Evolutionary conservation across 2,888 invertebrate genomes (phyloP), one percentile per base, ranked within the genome.

Genomic region (Polydrusus pterygomalis): DNA sequence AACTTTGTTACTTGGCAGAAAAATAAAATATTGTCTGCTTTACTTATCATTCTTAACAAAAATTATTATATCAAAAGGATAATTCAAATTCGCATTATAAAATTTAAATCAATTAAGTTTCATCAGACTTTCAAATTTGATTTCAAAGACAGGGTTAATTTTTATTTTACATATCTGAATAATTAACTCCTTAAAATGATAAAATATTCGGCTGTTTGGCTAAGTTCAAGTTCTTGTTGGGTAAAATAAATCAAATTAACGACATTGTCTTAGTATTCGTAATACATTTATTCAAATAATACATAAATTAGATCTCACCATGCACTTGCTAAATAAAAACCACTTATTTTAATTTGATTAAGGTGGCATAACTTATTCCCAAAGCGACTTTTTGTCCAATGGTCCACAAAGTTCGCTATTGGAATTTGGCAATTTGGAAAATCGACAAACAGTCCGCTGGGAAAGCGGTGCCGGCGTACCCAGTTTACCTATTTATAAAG

Each of bases 131-230:
- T 56, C 56, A 56, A 11, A 68, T 68, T 68, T 43, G 43, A 68
- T 68, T 68, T 54, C 18, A 15, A 18, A 40, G 40, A 68, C 54
- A 51, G 68, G 54, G 68, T 68, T 68, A 68, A 56, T 68, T 68
- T 68, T 68, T 68, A 51, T 68, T 68, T 68, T 56, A 68, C 68
- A 68, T 68, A 68, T 54, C 56, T 68, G 68, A 69, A 58, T 69
- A 58, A 69, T 34, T 60, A 30, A 69, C 51, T n/a, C 43, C 47
- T n/a, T 56, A 68, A 63, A 45, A 63, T 63, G 63, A 45, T 63
- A 63, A 63, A 63, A 63, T 43, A 63, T 63, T 63, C 63, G 20
- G 18, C 45, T 63, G 45, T 63, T 63, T 63, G 63, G 63, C 25
- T 64, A 10, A 64, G 45, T 62, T 62, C 43, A 62, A 64, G 49